phyloP scores from a whole-genome alignment of 2,113 vertebrate genomes.

The Tragulus kanchil region DNA sequence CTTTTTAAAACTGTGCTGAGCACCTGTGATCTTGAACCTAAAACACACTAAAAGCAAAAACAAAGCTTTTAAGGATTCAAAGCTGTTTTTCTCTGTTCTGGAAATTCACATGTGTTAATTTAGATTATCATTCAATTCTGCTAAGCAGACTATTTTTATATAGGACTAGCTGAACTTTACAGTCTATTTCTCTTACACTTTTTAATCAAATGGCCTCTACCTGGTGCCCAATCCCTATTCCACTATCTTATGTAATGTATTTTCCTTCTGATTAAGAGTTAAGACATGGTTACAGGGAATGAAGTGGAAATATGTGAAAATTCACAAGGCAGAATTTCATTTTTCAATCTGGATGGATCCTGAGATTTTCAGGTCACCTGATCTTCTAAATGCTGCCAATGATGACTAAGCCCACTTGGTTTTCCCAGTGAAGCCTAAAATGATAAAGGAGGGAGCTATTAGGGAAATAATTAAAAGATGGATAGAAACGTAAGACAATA shows the following conservation, averaged over 20 bases:
- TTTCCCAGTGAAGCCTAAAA: neutral
- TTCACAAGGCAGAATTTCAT: conserved; percentile 52
- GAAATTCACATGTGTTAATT: conserved; percentile 37
- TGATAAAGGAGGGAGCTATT: neutral
- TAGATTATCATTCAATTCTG: conserved; percentile 37
- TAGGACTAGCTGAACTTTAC: conserved; percentile 30
- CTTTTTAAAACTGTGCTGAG: neutral
- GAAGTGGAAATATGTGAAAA: conserved; percentile 64
- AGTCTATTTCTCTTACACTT: conserved; percentile 62
- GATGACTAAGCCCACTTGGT: conserved; percentile 26
- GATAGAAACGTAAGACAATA: conserved; percentile 59
- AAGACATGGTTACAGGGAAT: conserved; percentile 20
- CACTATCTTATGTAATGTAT: conserved; percentile 55
- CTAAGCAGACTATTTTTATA: conserved; percentile 46
- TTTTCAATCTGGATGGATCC: conserved; percentile 46
- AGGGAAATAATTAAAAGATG: neutral
- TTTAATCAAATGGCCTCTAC: conserved; percentile 70
- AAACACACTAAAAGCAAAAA: conserved; percentile 53
- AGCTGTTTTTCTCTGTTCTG: neutral
- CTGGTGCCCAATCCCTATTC: neutral
- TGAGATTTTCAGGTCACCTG: conserved; percentile 30
- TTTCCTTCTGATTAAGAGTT: conserved; percentile 66
- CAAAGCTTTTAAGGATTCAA: conserved; percentile 40
- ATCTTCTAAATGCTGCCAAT: neutral
- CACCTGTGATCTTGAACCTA: neutral